phyloP scores from a whole-genome alignment of 2,113 vertebrate genomes.

The Parotia lawesii region DNA sequence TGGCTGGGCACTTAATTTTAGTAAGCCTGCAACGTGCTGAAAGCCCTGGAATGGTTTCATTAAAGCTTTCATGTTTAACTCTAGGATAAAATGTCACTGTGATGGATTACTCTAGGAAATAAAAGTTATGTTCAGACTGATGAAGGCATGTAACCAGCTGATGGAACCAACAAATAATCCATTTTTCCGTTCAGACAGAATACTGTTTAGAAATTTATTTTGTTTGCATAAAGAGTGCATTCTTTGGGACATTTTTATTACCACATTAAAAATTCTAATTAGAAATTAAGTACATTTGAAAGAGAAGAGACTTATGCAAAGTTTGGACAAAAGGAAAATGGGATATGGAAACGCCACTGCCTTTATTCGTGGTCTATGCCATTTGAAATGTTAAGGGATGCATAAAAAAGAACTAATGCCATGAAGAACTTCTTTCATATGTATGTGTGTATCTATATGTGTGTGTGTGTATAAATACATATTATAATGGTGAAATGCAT shows the following conservation, averaged over 20 bases:
- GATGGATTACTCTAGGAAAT: slow-evolving; percentile 37
- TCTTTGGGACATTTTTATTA: background rate
- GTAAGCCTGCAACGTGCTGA: background rate
- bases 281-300: background rate
- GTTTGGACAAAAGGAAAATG: slow-evolving; percentile 1
- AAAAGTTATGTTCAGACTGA: slow-evolving; percentile 10
- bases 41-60: background rate
- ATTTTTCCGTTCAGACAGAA: slow-evolving; percentile 7
- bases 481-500: background rate
- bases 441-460: background rate
- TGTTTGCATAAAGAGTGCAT: background rate
- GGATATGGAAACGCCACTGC: background rate
- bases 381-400: slow-evolving; percentile 6
- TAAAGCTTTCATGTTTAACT: slow-evolving; percentile 26
- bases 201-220: slow-evolving; percentile 13
- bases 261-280: background rate
- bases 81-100: slow-evolving; percentile 38
- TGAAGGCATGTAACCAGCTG: slow-evolving; percentile 6
- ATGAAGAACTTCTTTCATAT: background rate
- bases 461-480: background rate
- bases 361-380: background rate
- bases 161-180: slow-evolving; percentile 21
- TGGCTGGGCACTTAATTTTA: background rate
- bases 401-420: background rate
- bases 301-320: background rate